Evolutionary conservation across 2,888 invertebrate genomes (phyloP), one percentile per base, ranked within the genome.

Genomic region (Bhutanitis thaidina): DNA sequence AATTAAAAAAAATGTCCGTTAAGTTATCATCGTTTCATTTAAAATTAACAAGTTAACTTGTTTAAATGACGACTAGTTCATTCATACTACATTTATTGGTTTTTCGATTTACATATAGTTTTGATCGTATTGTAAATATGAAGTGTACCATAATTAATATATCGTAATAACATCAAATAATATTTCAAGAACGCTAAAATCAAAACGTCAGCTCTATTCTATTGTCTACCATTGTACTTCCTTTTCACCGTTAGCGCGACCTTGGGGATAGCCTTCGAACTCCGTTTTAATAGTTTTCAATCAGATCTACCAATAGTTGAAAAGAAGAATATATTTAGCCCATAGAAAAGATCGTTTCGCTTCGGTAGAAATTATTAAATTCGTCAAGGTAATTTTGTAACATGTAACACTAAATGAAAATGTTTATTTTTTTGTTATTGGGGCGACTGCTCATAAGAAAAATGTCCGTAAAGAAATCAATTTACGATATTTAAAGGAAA

Each of bases 211-310:
- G 15, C 16, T 16, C 36, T 43, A 48, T 47, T 30, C 44, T 41
- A 54, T 51, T 51, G 51, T 54, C 37, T 39, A 57, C 58, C 58
- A 56, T 52, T 20, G 49, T 38, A 58, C 51, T 63, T 62, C 61
- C 60, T 59, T 64, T 63, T 61, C 59, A 55, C 56, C 39, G 38
- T 35, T 47, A 50, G 7, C 7, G 9, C 32, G 52, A 53, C 64
- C 60, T 62, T 62, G 54, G 53, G 12, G 9, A 32, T 30, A 51
- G 49, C 52, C 55, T 54, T 57, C 52, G 45, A 29, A 35, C 35
- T 37, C 7, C 15, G n/a, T 48, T 48, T 20, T 29, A 39, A 34
- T 32, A 38, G 34, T 39, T 34, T 29, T 30, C 34, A 40, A 35
- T 40, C 32, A 40, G 48, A 40, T 48, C 12, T 40, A 14, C 25